phyloP scores from a whole-genome alignment of 2,888 invertebrate species.

The Blastobasis adustella region DNA sequence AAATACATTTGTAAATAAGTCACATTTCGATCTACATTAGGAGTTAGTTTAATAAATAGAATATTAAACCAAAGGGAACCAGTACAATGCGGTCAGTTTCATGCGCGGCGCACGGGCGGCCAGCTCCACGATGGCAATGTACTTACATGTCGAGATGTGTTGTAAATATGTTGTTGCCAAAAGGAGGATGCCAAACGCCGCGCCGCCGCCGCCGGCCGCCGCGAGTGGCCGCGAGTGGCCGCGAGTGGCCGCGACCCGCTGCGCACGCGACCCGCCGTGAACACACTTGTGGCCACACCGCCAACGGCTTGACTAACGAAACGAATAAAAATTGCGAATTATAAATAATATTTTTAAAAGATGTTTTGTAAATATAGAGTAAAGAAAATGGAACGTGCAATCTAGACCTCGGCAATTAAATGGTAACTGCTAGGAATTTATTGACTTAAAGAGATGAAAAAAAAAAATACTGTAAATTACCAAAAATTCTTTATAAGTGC shows the following conservation, averaged over 20 bases:
- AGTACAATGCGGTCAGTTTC: conserved; percentile 58
- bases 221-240: no score
- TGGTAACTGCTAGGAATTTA: conserved; percentile 54
- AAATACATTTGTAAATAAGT: conserved; percentile 61
- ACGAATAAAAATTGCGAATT: conserved; percentile 41
- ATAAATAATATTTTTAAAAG: conserved; percentile 67
- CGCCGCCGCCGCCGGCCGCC: no score
- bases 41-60: conserved; percentile 30
- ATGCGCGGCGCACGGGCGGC: conserved; percentile 31
- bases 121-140: conserved; percentile 13
- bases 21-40: conserved; percentile 55
- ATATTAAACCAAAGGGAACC: conserved; percentile 50
- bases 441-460: conserved; percentile 24
- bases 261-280: no score
- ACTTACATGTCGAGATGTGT: conserved; percentile 1
- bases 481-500: conserved; percentile 25
- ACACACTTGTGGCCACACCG: conserved; percentile 18
- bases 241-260: no score
- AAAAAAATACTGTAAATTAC: conserved; percentile 5
- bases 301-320: conserved; percentile 37
- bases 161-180: background rate
- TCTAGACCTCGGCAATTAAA: conserved; percentile 55
- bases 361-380: conserved; percentile 69
- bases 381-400: conserved; percentile 57
- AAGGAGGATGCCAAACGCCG: no score